Evolutionary conservation across 2,113 vertebrate species (phyloP).

Genomic region (Xiphophorus hellerii): DNA sequence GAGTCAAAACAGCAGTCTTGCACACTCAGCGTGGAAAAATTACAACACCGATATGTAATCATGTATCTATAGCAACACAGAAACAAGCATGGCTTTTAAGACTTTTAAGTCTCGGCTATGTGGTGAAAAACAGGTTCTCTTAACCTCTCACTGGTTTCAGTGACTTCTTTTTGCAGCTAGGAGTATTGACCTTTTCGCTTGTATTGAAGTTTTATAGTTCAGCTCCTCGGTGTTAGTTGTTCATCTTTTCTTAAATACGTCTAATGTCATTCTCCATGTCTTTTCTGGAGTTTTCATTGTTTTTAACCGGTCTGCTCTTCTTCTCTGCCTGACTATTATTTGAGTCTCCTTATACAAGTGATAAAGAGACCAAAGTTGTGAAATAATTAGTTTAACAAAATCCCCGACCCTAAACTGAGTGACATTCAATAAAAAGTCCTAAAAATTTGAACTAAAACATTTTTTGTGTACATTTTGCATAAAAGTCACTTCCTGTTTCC

Average conservation of each 20-base stretch:
- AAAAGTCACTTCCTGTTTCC: no score
- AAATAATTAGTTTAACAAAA: not conserved
- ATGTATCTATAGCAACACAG: not conserved
- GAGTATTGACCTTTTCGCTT: not conserved
- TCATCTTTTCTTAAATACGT: no score
- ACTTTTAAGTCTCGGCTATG: not conserved
- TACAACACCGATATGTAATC: not conserved
- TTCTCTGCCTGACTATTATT: no score
- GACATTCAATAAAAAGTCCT: not conserved
- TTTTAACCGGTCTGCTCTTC: no score
- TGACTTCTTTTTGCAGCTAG: not conserved
- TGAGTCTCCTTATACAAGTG: no score
- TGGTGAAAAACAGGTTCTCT: not conserved
- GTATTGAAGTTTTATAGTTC: no score
- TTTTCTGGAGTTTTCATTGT: no score
- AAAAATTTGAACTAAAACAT: not conserved
- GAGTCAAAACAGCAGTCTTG: slow-evolving; percentile 7
- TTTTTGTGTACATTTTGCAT: no score
- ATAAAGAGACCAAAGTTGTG: not conserved
- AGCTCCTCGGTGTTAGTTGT: no score
- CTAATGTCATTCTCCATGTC: no score
- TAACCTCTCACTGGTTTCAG: not conserved
- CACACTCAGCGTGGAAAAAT: not conserved
- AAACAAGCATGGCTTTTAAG: not conserved
- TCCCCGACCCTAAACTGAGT: not conserved